A percentile compares a stretch with the other conserved stretches of the same genome.
phyloP scores from a whole-genome alignment of 2,888 invertebrate genomes.

The Ochropacha duplaris region DNA sequence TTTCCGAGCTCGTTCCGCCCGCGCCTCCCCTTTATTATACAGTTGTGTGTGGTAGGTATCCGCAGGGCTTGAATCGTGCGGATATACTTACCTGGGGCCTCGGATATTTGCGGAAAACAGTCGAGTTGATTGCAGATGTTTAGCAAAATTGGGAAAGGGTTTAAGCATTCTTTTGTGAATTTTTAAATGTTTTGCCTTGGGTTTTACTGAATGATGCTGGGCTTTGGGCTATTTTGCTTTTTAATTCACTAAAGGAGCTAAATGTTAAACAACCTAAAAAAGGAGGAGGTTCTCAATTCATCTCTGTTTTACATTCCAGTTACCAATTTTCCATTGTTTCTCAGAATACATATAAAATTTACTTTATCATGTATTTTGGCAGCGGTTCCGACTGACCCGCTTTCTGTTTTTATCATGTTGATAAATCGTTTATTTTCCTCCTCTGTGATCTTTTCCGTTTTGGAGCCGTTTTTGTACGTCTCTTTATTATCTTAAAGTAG shows the following conservation, averaged over 20 bases:
- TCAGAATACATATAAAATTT: neutral
- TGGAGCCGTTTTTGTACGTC: neutral
- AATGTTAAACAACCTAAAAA: too few species aligned
- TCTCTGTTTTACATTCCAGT: too few species aligned
- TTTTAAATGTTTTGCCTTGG: neutral
- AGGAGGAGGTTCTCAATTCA: too few species aligned
- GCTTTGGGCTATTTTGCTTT: neutral
- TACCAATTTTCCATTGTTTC: too few species aligned
- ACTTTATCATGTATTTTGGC: neutral
- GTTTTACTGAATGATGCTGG: neutral
- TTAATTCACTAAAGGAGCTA: neutral
- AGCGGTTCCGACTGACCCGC: neutral
- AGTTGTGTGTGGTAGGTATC: conserved; percentile 58
- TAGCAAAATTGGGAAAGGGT: neutral
- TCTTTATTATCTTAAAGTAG: neutral
- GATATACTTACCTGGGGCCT: neutral
- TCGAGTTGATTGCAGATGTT: neutral
- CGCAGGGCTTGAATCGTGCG: conserved; percentile 18
- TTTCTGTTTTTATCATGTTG: conserved; percentile 3
- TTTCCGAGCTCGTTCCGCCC: conserved; percentile 66
- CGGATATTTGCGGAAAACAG: neutral
- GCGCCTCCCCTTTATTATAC: conserved; percentile 67
- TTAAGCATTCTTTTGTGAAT: neutral
- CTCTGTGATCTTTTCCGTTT: neutral
- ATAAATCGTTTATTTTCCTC: neutral